Conservation (phyloP, 2,797 vertebrate genomes). For the Distichodus sexfasciatus region DNA sequence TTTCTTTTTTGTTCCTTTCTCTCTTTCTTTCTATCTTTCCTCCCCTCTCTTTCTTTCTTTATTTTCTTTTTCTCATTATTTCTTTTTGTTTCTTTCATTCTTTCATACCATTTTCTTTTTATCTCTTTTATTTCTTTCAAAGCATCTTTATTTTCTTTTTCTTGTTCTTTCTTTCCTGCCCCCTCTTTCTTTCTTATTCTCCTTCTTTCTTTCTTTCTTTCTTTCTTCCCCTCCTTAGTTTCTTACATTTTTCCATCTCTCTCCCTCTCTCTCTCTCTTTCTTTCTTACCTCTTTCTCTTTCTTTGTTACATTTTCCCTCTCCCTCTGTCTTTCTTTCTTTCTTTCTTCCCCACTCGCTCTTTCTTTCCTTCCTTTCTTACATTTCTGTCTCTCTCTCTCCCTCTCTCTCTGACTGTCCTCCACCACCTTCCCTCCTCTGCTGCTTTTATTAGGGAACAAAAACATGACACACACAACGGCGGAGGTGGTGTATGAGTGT, state of each 20-base stretch:
- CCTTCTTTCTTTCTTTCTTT: conserved; percentile 40
- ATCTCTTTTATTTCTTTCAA: too few relatives aligned
- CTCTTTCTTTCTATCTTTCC: too few relatives aligned
- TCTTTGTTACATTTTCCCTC: conserved; percentile 52
- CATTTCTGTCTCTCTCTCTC: conserved; percentile 44
- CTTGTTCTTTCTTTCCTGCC: conserved; percentile 31
- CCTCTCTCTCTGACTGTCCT: conserved; percentile 45
- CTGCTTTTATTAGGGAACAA: conserved; percentile 51
- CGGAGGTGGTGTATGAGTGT: conserved; percentile 18
- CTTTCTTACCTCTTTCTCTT: too few relatives aligned
- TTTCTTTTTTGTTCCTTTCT: too few relatives aligned
- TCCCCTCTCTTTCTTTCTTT: too few relatives aligned
- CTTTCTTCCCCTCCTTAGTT: conserved; percentile 36
- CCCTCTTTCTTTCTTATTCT: conserved; percentile 35
- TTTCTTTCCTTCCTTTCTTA: conserved; percentile 31
- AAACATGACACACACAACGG: conserved; percentile 35
- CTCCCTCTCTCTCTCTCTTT: conserved; percentile 50
- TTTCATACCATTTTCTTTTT: too few relatives aligned
- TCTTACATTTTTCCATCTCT: conserved; percentile 38
- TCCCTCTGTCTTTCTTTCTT: too few relatives aligned
- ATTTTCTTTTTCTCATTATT: too few relatives aligned
- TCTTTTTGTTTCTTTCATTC: too few relatives aligned
- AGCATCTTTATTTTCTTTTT: too few relatives aligned
- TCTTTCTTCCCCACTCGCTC: conserved; percentile 34
- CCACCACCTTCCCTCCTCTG: conserved; percentile 37